Conservation (phyloP, 92 coral and sea anemone species). For the Scolanthus callimorphus region DNA sequence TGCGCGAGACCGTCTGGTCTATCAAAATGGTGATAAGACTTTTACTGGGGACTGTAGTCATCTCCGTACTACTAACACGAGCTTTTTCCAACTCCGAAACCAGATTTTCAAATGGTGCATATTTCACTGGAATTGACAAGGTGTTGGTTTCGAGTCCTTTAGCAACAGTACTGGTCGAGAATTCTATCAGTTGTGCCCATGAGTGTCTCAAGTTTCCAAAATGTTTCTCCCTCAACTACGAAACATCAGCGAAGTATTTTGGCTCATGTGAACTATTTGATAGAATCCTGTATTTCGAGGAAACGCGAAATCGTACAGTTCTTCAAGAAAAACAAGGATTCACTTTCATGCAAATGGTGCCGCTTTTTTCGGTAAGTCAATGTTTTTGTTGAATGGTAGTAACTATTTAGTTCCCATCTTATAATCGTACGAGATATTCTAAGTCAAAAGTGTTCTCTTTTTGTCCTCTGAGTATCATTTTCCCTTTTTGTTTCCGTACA, state of each 20-base stretch:
- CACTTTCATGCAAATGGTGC: not conserved
- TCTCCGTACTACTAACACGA: no score
- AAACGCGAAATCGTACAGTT: not conserved
- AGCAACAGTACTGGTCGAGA: not conserved
- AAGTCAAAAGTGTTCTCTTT: no score
- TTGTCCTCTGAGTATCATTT: no score
- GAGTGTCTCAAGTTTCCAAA: not conserved
- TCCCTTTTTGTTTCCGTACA: no score
- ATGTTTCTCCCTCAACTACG: not conserved
- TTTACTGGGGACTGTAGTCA: no score
- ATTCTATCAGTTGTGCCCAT: not conserved
- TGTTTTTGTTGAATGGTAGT: no score
- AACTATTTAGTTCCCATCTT: no score
- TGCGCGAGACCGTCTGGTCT: not conserved
- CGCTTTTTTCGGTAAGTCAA: not conserved
- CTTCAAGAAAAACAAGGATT: not conserved
- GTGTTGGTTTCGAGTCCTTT: not conserved
- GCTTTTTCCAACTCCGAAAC: no score
- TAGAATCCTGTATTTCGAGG: not conserved
- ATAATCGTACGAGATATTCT: no score
- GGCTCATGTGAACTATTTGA: not conserved
- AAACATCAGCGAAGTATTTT: not conserved
- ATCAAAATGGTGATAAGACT: no score
- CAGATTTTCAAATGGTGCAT: not conserved
- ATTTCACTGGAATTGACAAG: not conserved